Evolutionary conservation across 2,888 invertebrate species (phyloP), one percentile per base, ranked within the genome.

Genomic region (Colletes collaris): DNA sequence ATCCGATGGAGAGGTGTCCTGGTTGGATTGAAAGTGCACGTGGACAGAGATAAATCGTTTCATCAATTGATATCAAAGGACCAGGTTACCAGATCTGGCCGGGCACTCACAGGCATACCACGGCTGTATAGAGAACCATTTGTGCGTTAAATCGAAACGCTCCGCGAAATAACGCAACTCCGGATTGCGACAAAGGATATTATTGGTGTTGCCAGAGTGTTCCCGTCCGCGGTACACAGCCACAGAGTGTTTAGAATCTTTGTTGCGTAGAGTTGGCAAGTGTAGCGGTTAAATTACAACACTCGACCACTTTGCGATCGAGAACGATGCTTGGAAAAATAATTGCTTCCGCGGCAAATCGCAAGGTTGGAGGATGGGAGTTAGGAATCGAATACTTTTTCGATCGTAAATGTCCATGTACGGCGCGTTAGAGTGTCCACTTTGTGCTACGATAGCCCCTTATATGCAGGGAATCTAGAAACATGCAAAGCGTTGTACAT

Each of bases 31-130:
- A 87, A 86, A 86, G 86, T 87, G 82, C 86, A 77, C 84, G 84
- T 86, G 87, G 86, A 87, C 86, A 86, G 87, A 87, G 86, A 86
- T 86, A 87, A 86, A 86, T 86, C 86, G 86, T 86, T 86, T 86
- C 86, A 86, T 86, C 86, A 87, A 86, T 87, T 86, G 87, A 86
- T 87, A 87, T 86, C 86, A 87, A 87, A 86, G 86, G 84, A 82
- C 81, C 80, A 79, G 85, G 81, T 87, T 83, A 85, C 83, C 86
- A 83, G 79, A 87, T 79, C 80, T 80, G 78, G 66, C 71, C 74
- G 60, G 72, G 72, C 69, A 81, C 82, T 72, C 68, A 62, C 84
- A 81, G 80, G 82, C 82, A 80, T 77, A 82, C 79, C 73, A 81
- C 69, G 83, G 79, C 72, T 74, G 84, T 80, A 79, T 80, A 79